Evolutionary conservation across 2,888 invertebrate genomes (phyloP), one percentile per base, ranked within the genome.

Genomic region (Prosopocoilus inquinatus): DNA sequence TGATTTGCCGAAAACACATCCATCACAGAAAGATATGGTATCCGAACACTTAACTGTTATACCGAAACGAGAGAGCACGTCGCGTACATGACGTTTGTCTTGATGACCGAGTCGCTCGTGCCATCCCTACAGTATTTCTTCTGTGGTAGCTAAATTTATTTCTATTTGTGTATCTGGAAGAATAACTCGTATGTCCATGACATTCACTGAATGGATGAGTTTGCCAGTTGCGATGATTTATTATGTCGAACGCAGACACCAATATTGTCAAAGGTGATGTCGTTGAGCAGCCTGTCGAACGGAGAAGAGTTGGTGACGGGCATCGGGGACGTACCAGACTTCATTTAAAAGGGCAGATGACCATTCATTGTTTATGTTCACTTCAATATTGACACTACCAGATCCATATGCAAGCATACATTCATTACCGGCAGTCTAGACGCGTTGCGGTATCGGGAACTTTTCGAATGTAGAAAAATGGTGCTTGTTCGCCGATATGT

Each of bases 1-100:
- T 11, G 54, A 46, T 57, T 57, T 53, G 9, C 54, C 50, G 13
- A 57, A 32, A 57, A 53, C 47, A 46, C 53, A 53, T 28, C 54
- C 57, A 9, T 55, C 47, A 16, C 55, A 55, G 34, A 50, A 50
- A 1, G 9, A 8, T 41, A 2, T 8, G 15, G 41, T 41, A n/a
- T 41, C 41, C 41, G 41, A 41, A 41, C 36, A 36, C 12, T 1
- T 20, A 20, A 20, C 20, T 20, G 20, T 4, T 20, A 20, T 20
- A 16, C 16, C 16, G 16, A 16, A 16, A 16, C 16, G 16, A 16
- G 16, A 16, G 16, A 16, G 16, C 16, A 16, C 16, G 16, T 16
- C 16, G 3, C 16, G 16, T 16, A 16, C 16, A n/a, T n/a, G n/a
- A n/a, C n/a, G n/a, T n/a, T n/a, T n/a, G n/a, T n/a, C n/a, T n/a